Evolutionary conservation across 2,888 invertebrate species (phyloP).

Genomic region (Iselma pallidipennis): DNA sequence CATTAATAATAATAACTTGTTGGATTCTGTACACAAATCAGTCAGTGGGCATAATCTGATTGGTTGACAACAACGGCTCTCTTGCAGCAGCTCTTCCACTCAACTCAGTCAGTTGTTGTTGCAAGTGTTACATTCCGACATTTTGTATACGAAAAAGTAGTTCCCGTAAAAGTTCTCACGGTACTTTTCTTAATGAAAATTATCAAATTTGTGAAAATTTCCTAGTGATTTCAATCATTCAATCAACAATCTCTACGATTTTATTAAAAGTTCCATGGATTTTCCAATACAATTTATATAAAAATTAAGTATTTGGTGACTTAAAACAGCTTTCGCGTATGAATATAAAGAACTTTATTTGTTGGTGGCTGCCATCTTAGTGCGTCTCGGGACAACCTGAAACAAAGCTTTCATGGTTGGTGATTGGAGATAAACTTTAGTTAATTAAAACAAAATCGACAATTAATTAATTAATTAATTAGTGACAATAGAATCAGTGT

Average conservation of each 20-base stretch:
- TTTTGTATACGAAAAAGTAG: conserved; percentile 48
- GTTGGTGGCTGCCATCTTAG: conserved; percentile 55
- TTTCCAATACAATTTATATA: not conserved
- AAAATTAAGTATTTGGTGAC: not conserved
- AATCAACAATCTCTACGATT: not conserved
- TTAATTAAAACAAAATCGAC: conserved; percentile 11
- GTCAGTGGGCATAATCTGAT: not conserved
- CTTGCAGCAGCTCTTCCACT: not conserved
- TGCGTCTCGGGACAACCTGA: conserved; percentile 36
- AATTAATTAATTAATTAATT: conserved; percentile 31
- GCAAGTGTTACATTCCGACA: conserved; percentile 41
- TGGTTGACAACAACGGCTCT: conserved; percentile 3
- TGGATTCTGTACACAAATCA: conserved; percentile 2
- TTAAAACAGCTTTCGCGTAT: conserved; percentile 43
- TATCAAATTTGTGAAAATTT: not conserved
- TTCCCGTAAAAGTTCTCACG: conserved; percentile 44
- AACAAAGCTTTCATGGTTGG: conserved; percentile 47
- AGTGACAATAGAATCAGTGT: conserved; percentile 39
- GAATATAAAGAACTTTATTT: conserved; percentile 40
- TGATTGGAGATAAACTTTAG: conserved; percentile 36
- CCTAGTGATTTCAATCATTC: not conserved
- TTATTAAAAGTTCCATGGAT: not conserved
- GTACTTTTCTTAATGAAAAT: conserved; percentile 13
- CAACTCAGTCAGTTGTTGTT: not conserved
- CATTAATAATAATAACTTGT: conserved; percentile 3